phyloP scores from a whole-genome alignment of 2,888 invertebrate species.

The Spodoptera littoralis region DNA sequence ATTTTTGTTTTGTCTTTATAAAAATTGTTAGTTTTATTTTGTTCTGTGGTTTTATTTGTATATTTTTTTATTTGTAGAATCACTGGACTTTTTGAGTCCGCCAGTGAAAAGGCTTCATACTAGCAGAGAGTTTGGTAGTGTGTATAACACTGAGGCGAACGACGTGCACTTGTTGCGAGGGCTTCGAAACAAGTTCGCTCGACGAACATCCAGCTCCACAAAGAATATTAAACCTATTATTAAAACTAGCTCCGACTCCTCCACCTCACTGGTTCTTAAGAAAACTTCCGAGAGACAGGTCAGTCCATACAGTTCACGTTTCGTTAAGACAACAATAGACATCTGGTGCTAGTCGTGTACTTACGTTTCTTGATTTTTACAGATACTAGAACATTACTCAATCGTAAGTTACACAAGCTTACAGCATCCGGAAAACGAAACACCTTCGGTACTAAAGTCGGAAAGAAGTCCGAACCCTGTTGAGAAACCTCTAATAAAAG shows the following conservation, averaged over 20 bases:
- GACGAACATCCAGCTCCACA: slow-evolving; percentile 5
- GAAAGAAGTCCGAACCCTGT: slow-evolving; percentile 14
- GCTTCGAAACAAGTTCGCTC: slow-evolving; percentile 20
- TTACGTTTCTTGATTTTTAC: slow-evolving; percentile 16
- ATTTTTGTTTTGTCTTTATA: slow-evolving; percentile 37
- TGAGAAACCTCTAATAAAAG: slow-evolving; percentile 70
- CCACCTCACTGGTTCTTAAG: slow-evolving; percentile 65
- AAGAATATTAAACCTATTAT: slow-evolving; percentile 6
- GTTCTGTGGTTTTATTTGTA: slow-evolving; percentile 51
- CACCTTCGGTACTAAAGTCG: slow-evolving; percentile 11
- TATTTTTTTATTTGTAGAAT: slow-evolving; percentile 72
- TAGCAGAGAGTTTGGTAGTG: slow-evolving; percentile 30
- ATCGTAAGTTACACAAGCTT: slow-evolving; percentile 57
- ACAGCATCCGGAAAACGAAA: slow-evolving; percentile 30
- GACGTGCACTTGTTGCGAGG: slow-evolving; percentile 33
- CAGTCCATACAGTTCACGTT: slow-evolving; percentile 1
- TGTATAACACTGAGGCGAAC: slow-evolving; percentile 25
- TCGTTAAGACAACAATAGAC: background rate
- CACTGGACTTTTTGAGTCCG: slow-evolving; percentile 71
- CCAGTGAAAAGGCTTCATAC: slow-evolving; percentile 64
- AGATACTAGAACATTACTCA: slow-evolving; percentile 65
- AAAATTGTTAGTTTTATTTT: slow-evolving; percentile 33
- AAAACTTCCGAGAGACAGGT: slow-evolving; percentile 65
- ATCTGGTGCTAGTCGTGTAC: background rate
- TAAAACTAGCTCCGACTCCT: slow-evolving; percentile 21